Evolutionary conservation across 2,797 vertebrate genomes (phyloP), one percentile per base, ranked within the genome.

Genomic region (Mormyrus proboscirostris): DNA sequence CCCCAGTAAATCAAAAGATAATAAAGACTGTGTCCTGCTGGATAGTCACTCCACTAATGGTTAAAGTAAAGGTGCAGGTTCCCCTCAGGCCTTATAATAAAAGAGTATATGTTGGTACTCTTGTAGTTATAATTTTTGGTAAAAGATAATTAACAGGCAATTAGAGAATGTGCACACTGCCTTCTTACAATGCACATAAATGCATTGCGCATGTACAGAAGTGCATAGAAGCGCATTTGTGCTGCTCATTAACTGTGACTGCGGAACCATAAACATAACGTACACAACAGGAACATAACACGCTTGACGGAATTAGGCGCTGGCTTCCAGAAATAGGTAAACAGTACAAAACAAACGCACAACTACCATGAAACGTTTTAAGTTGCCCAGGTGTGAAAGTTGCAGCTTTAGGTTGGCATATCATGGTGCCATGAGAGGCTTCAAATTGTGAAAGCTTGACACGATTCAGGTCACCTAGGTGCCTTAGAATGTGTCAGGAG

Each of bases 401-500:
- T 41, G 57, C 41, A 49, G 7, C 87, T 88, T 88, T 65, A 22
- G 57, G 41, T 6, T 44, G 33, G 29, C 57, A 65, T 88, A 57
- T 47, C 4, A 41, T 88, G 38, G 49, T 49, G 57, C 59, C 59
- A 7, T 69, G n/a, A 69, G 87, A 62, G 87, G 87, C 41, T 65
- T 69, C 22, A 88, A 69, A 65, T 10, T 69, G 59, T 65, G 87
- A 88, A 65, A 69, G 16, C 87, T 29, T 69, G 87, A 87, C 91
- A 86, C 33, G 79, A 93, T 90, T 91, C 90, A 91, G 91, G 91
- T 91, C 93, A 92, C 93, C 93, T 92, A 91, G 91, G 91, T 92
- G 91, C 93, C 90, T 92, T 90, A 90, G 87, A 91, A 92, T 84
- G 89, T 93, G 92, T 94, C 93, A 94, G 91, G 90, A 92, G 89